Evolutionary conservation across 2,797 vertebrate genomes (phyloP).

Genomic region (Protosalanx chinensis): DNA sequence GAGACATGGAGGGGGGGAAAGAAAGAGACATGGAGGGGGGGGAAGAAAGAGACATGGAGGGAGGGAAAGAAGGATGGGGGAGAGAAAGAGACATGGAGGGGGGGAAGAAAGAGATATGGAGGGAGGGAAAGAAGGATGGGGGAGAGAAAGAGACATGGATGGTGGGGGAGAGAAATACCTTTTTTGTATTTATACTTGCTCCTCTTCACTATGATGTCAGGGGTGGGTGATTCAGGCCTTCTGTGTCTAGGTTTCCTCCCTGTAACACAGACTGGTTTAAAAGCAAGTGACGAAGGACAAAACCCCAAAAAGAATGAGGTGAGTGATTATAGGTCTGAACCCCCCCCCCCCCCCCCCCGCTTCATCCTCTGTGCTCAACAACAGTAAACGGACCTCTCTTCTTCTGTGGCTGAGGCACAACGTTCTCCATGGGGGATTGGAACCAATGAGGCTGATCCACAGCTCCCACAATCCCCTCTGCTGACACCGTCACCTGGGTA

Average conservation of each 20-base stretch:
- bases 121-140: too few relatives aligned
- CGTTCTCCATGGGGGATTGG: conserved; percentile 68
- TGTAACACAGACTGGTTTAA: conserved; percentile 51
- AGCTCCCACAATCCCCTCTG: conserved; percentile 83
- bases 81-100: too few relatives aligned
- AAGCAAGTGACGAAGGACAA: background rate
- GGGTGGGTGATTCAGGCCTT: conserved; percentile 87
- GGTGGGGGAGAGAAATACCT: conserved; percentile 67
- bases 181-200: conserved; percentile 95
- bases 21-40: too few relatives aligned
- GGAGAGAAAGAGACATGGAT: background rate
- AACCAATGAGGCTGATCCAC: conserved; percentile 79
- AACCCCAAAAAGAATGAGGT: too few relatives aligned
- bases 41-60: too few relatives aligned
- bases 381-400: conserved; percentile 79
- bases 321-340: background rate
- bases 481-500: conserved; percentile 84
- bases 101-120: too few relatives aligned
- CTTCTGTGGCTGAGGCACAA: conserved; percentile 79
- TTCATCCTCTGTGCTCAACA: background rate
- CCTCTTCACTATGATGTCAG: conserved; percentile 91
- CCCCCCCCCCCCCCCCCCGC: too few relatives aligned
- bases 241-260: conserved; percentile 81
- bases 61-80: too few relatives aligned
- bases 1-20: too few relatives aligned